Base-by-base conservation (phyloP, 2,797 vertebrate species). In the Megalops cyprinoides region DNA sequence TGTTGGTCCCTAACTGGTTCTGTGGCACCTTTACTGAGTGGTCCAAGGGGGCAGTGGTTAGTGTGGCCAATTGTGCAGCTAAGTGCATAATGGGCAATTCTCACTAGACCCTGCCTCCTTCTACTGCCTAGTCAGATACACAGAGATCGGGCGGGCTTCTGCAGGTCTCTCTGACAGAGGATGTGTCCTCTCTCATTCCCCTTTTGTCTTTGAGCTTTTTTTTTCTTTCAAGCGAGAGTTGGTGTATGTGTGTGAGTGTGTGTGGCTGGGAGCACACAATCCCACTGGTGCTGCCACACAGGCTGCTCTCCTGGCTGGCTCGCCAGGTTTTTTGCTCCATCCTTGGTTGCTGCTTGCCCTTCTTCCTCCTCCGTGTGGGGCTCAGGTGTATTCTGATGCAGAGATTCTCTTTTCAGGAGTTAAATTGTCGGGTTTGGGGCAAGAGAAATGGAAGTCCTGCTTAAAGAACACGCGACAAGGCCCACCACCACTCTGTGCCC, bases 271-370 rank as follows among this genome's bases (percentile, higher is more conserved):
- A 23, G 51, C 78, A 20, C 79, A 34, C 55, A 25, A 2, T 3
- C 51, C 31, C 42, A 15, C 34, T 34, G 53, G 31, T 28, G 37
- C 42, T 34, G 4, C 88, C 73, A 81, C 84, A 82, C 74, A 58
- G 74, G 84, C 88, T 89, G 91, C 88, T 77, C 88, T 89, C 87
- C 86, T 87, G 79, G 81, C 86, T 60, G 87, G n/a, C 10, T 18
- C 67, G 78, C 75, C 23, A 56, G 55, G 56, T 87, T 94, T n/a
- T 93, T 82, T 53, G 81, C 89, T 93, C 94, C 91, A 90, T 89
- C 91, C 91, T 89, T 83, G 94, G 94, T 95, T 93, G 94, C 94
- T 95, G 94, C 94, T 95, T 89, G 79, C 44, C 89, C 93, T 91
- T 92, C 90, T 89, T 87, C 83, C 87, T 86, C 74, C 73, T 90